Base-by-base conservation (phyloP, 2,888 invertebrate species). In the Drosophila nr. medialis region DNA sequence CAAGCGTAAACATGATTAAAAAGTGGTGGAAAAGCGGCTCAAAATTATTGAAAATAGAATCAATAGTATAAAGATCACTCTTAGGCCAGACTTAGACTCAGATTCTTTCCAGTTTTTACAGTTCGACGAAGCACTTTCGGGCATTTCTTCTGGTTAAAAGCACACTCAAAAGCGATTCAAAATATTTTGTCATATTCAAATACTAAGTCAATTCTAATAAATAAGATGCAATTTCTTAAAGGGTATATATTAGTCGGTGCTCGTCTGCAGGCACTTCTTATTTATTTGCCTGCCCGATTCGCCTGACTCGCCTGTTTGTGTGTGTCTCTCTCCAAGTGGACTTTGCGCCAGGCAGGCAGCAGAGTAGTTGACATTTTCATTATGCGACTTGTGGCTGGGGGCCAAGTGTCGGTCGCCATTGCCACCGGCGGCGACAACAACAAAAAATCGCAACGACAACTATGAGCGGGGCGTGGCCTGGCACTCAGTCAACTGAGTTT, bases 291-390 rank as follows among this genome's bases (percentile, higher is more conserved):
- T 61, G 72, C 32, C 40, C 61, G 63, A 30, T 45, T 70, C 49
- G 58, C 55, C 64, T 32, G 64, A 11, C 54, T 63, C 65, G 45
- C 45, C 45, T 15, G 45, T 45, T 45, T 53, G 53, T 21, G 53
- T 21, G 24, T 38, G 55, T 29, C 38, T 55, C 55, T 27, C 27
- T 58, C 63, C 67, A 59, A 73, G 45, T 81, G 81, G 81, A 81
- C 81, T 81, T 81, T 81, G 81, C 18, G 67, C 81, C 75, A 21
- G 58, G 58, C 68, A 67, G 38, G 54, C 54, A 38, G 38, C 55
- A 4, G 60, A 63, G 58, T 55, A 77, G 78, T 87, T 86, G 86
- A 86, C 87, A 86, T 86, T 86, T 86, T 83, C 87, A 86, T 86
- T 86, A 85, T 80, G 81, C 70, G 65, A 80, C 74, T 81, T 79